phyloP scores from a whole-genome alignment of 2,888 invertebrate genomes.

The Napeogenes inachia region DNA sequence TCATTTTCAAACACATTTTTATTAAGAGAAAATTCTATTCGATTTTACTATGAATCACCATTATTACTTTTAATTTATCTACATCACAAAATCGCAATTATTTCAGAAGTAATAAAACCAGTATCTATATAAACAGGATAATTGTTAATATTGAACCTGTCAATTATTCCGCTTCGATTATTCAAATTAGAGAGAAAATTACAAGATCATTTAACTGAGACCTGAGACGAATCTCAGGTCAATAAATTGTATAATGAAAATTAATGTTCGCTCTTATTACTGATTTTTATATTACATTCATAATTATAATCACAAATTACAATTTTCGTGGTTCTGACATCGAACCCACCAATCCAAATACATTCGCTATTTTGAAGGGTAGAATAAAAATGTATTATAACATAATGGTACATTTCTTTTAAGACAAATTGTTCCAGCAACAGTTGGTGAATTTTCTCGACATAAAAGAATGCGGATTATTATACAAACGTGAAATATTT shows the following conservation, averaged over 20 bases:
- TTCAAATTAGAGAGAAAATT: not conserved
- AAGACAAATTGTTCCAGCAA: conserved; percentile 1
- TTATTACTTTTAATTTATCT: no score
- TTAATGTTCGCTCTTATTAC: no score
- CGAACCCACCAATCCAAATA: no score
- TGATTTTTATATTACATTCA: no score
- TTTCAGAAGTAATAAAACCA: not conserved
- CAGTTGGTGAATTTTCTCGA: conserved; percentile 6
- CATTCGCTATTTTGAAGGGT: no score
- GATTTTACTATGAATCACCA: no score
- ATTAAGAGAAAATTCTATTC: no score
- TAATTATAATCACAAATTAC: no score
- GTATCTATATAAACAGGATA: not conserved
- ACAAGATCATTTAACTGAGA: not conserved
- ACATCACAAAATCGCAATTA: not conserved
- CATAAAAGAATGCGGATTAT: not conserved
- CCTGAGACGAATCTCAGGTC: not conserved
- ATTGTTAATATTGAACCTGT: not conserved
- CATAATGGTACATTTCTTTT: not conserved
- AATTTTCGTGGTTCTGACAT: no score
- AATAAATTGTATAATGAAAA: not conserved
- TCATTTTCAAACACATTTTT: no score
- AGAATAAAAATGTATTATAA: no score
- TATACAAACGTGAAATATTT: not conserved
- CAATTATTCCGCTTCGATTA: conserved; percentile 6